Evolutionary conservation across 2,113 vertebrate species (phyloP).

Genomic region (Hippoglossus stenolepis): DNA sequence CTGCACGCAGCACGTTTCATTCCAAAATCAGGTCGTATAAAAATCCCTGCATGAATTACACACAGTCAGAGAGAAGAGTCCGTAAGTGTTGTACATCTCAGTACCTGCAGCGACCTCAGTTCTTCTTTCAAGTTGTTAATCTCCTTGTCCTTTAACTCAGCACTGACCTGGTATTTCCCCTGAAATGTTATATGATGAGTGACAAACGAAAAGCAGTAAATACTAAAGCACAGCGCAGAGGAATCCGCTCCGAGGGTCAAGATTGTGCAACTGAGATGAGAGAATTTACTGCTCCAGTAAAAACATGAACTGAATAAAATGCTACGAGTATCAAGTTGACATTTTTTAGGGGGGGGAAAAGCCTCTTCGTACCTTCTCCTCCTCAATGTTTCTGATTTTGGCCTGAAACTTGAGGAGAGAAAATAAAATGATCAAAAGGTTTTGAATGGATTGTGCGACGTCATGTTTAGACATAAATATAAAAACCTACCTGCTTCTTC

Average conservation of each 20-base stretch:
- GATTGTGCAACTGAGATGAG: slow-evolving; percentile 28
- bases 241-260: slow-evolving; percentile 43
- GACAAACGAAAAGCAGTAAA: slow-evolving; percentile 56
- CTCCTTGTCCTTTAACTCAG: slow-evolving; percentile 94
- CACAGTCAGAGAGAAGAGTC: background rate
- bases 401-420: slow-evolving; percentile 85
- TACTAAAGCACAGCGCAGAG: slow-evolving; percentile 16
- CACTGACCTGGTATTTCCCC: slow-evolving; percentile 88
- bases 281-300: slow-evolving; percentile 38
- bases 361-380: slow-evolving; percentile 89
- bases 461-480: background rate
- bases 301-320: slow-evolving; percentile 43
- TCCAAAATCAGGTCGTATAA: background rate
- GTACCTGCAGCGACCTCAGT: slow-evolving; percentile 92
- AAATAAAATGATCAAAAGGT: background rate
- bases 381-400: slow-evolving; percentile 87
- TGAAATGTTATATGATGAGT: slow-evolving; percentile 76
- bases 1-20: too few species aligned
- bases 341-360: background rate
- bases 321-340: background rate
- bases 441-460: background rate
- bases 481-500: slow-evolving; percentile 89
- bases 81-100: slow-evolving; percentile 7
- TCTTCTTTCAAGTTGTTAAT: slow-evolving; percentile 91
- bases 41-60: background rate